Conservation (phyloP, 2,113 vertebrate species). For the Macaca nemestrina region DNA sequence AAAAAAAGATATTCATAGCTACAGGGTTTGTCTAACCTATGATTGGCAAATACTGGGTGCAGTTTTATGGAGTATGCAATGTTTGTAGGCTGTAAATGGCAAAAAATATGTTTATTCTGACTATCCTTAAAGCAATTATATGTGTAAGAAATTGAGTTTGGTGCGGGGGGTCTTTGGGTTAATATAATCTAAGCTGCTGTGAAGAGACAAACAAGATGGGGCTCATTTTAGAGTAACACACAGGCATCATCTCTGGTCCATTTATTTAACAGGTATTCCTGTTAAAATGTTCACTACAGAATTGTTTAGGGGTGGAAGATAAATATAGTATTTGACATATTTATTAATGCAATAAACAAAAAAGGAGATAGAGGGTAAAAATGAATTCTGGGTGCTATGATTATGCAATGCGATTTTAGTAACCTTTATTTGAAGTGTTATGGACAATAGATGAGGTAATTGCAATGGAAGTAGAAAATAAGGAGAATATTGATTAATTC, state of each 20-base stretch:
- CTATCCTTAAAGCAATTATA: neutral
- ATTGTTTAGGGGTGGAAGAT: neutral
- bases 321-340: neutral
- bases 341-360: neutral
- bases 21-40: neutral
- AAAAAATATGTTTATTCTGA: neutral
- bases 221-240: neutral
- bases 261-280: neutral
- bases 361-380: neutral
- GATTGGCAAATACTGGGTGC: neutral
- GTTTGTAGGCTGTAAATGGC: neutral
- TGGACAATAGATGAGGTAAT: neutral
- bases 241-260: accelerated
- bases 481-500: neutral
- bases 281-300: neutral
- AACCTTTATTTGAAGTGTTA: neutral
- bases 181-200: neutral
- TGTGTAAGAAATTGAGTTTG: neutral
- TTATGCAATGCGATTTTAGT: neutral
- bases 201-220: neutral
- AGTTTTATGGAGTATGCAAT: neutral
- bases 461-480: neutral
- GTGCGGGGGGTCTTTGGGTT: neutral
- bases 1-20: neutral
- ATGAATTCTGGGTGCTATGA: neutral